phyloP scores from a whole-genome alignment of 2,797 vertebrate species.

The Clarias platycephalus region DNA sequence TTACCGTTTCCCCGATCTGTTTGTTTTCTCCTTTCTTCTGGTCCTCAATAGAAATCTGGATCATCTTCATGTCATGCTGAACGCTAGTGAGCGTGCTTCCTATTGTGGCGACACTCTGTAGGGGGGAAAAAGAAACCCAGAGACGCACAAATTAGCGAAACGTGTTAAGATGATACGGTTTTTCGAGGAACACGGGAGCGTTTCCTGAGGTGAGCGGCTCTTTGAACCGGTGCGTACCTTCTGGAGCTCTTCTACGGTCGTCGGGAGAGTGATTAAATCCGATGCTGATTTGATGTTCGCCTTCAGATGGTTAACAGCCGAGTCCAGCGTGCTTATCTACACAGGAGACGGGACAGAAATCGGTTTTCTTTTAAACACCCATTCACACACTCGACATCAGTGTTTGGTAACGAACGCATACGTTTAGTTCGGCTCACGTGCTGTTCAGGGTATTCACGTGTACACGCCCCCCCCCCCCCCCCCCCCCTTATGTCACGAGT shows the following conservation, averaged over 20 bases:
- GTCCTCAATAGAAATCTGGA: constrained; percentile 83
- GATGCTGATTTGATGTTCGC: constrained; percentile 90
- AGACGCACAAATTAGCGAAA: not conserved
- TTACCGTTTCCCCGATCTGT: constrained; percentile 61
- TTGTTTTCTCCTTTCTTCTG: constrained; percentile 77
- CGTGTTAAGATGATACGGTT: not conserved
- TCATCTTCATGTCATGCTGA: constrained; percentile 88
- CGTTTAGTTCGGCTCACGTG: not conserved
- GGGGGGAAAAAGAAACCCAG: constrained; percentile 2
- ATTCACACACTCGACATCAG: not conserved
- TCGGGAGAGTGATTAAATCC: constrained; percentile 88
- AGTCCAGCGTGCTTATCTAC: constrained; percentile 85
- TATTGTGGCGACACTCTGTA: constrained; percentile 92
- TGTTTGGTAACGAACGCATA: not conserved
- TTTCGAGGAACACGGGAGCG: not conserved
- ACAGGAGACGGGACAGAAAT: constrained; percentile 34
- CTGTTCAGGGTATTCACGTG: not conserved
- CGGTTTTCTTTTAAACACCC: not conserved
- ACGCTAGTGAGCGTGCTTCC: constrained; percentile 93
- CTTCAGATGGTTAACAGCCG: constrained; percentile 90
- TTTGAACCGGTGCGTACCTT: constrained; percentile 73
- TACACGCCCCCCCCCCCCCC: too few relatives aligned
- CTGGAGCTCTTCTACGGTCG: constrained; percentile 92
- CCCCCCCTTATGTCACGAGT: too few relatives aligned
- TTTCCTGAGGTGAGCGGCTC: not conserved